A percentile compares a stretch with the other conserved stretches of the same genome.
phyloP scores from a whole-genome alignment of 1,140 invertebrate genomes.

The Chironomus tepperi region DNA sequence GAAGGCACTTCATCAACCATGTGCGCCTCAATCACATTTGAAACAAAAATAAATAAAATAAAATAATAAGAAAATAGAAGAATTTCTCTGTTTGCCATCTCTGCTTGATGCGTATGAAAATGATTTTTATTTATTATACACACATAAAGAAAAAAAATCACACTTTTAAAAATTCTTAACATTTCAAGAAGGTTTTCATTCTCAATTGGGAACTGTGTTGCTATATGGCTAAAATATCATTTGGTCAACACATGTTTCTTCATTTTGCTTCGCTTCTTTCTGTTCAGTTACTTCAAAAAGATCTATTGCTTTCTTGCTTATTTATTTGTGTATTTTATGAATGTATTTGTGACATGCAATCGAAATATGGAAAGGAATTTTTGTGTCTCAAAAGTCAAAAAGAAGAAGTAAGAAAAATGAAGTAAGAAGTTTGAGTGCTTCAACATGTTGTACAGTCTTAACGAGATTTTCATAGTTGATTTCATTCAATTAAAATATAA shows the following conservation, averaged over 20 bases:
- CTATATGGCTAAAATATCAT: conserved; percentile 20
- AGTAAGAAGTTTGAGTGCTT: too few species aligned
- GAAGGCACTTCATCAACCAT: not conserved
- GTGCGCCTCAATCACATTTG: conserved; percentile 11
- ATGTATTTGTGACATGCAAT: too few species aligned
- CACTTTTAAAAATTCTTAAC: conserved; percentile 17
- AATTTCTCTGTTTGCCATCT: not conserved
- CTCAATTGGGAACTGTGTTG: not conserved
- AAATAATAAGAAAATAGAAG: not conserved
- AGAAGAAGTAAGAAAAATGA: too few species aligned
- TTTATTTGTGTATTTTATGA: too few species aligned
- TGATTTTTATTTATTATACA: conserved; percentile 8
- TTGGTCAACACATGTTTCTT: conserved; percentile 22
- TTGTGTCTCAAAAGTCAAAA: too few species aligned
- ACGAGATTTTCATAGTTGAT: too few species aligned
- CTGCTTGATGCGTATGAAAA: not conserved
- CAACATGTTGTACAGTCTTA: too few species aligned
- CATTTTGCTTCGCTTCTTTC: not conserved
- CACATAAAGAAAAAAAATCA: not conserved
- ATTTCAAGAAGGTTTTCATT: conserved; percentile 15
- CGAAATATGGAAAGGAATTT: too few species aligned
- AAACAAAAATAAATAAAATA: not conserved
- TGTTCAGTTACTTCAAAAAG: not conserved
- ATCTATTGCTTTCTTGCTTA: too few species aligned
- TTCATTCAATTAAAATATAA: too few species aligned